These are phyloP conservation scores for Silurus meridionalis DNA, from an alignment of 2,113 vertebrate genomes.

Conservation along the genomic window DNA sequence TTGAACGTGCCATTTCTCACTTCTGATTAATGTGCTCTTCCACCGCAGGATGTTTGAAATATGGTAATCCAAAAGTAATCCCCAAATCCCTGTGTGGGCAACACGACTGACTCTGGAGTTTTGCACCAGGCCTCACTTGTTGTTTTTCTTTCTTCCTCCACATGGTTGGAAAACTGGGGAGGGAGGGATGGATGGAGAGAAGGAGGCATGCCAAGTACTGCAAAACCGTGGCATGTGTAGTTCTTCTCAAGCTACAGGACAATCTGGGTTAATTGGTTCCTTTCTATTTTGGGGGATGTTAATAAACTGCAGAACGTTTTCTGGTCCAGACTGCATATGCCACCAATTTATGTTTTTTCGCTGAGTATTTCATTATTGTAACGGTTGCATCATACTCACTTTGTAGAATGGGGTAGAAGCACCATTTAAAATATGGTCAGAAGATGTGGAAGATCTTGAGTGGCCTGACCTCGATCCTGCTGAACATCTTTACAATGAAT, in stretches of 20 bases:
- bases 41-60: constrained; percentile 67
- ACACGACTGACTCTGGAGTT: constrained; percentile 56
- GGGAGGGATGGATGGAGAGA: constrained; percentile 30
- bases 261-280: constrained; percentile 54
- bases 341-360: constrained; percentile 16
- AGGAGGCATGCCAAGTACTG: constrained; percentile 49
- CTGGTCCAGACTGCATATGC: constrained; percentile 15
- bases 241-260: constrained; percentile 56
- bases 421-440: no score
- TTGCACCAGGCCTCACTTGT: constrained; percentile 38
- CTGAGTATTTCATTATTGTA: constrained; percentile 10
- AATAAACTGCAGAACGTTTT: constrained; percentile 54
- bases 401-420: background rate
- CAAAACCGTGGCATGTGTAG: constrained; percentile 53
- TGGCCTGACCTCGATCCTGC: no score
- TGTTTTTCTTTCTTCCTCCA: constrained; percentile 23
- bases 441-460: no score
- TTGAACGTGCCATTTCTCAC: constrained; percentile 38
- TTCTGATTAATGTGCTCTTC: constrained; percentile 54
- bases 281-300: constrained; percentile 57
- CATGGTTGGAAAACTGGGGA: constrained; percentile 47
- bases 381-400: background rate
- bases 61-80: constrained; percentile 65
- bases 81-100: constrained; percentile 61
- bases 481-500: no score